Conservation (phyloP, 37 sponge, comb jelly and placozoan species). For the Hexactinellida sp. region DNA sequence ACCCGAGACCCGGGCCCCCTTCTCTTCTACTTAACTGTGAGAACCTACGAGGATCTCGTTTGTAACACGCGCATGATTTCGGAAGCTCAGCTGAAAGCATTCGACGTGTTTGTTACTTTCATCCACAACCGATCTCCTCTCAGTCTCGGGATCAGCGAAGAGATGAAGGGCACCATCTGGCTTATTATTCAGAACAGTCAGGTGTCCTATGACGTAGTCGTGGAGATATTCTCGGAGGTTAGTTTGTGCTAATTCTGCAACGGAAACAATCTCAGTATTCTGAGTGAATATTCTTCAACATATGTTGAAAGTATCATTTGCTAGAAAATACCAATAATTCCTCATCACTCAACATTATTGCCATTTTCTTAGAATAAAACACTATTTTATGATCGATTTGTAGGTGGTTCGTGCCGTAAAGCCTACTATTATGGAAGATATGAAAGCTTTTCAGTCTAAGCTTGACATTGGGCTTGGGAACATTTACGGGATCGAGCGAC, state of each 20-base stretch:
- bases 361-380: background rate
- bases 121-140: background rate
- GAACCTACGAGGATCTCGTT: background rate
- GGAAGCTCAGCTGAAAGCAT: conserved; percentile 7
- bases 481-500: background rate
- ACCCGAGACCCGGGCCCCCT: background rate
- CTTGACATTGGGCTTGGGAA: background rate
- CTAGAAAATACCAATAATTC: background rate
- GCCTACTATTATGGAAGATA: background rate
- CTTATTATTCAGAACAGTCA: background rate
- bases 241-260: background rate
- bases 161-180: background rate
- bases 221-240: background rate
- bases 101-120: background rate
- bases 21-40: background rate
- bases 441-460: conserved; percentile 3
- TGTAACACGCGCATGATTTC: background rate
- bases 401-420: background rate
- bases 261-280: background rate
- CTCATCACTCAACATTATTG: too few relatives aligned
- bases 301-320: background rate
- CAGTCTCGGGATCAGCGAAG: background rate
- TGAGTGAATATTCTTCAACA: background rate
- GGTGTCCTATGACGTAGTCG: background rate
- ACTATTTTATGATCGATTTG: background rate